These are phyloP conservation scores for Himalopsyche phryganea DNA, from an alignment of 1,140 invertebrate genomes.

Conservation along the genomic window DNA sequence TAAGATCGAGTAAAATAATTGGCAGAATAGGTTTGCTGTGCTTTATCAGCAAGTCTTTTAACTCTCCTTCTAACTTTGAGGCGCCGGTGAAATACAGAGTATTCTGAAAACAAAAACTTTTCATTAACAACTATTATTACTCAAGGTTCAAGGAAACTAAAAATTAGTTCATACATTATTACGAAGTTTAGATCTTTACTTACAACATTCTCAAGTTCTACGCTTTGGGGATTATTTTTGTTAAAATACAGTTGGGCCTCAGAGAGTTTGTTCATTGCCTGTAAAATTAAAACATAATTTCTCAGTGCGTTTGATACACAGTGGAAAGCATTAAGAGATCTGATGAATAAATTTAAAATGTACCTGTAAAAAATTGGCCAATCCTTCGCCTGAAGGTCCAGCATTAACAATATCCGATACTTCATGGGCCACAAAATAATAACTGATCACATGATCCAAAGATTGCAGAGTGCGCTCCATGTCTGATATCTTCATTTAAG, in stretches of 20 bases:
- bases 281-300: constrained; percentile 53
- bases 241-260: constrained; percentile 90
- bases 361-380: constrained; percentile 49
- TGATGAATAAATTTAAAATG: too few species aligned
- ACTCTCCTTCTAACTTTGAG: constrained; percentile 77
- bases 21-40: constrained; percentile 85
- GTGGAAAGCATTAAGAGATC: too few species aligned
- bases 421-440: constrained; percentile 84
- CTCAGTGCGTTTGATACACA: too few species aligned
- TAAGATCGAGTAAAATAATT: constrained; percentile 79
- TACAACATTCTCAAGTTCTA: constrained; percentile 87
- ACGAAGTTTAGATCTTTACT: too few species aligned
- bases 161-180: too few species aligned
- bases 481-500: constrained; percentile 48
- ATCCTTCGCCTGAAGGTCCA: constrained; percentile 57
- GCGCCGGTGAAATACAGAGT: constrained; percentile 71
- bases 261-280: constrained; percentile 80
- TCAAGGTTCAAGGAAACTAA: too few species aligned
- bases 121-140: too few species aligned
- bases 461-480: constrained; percentile 74
- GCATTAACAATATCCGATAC: constrained; percentile 76
- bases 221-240: constrained; percentile 88
- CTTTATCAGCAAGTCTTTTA: constrained; percentile 78
- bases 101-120: constrained; percentile 53
- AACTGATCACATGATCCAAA: constrained; percentile 85